phyloP scores from a whole-genome alignment of 2,888 invertebrate genomes.

The Halocaridina rubra region DNA sequence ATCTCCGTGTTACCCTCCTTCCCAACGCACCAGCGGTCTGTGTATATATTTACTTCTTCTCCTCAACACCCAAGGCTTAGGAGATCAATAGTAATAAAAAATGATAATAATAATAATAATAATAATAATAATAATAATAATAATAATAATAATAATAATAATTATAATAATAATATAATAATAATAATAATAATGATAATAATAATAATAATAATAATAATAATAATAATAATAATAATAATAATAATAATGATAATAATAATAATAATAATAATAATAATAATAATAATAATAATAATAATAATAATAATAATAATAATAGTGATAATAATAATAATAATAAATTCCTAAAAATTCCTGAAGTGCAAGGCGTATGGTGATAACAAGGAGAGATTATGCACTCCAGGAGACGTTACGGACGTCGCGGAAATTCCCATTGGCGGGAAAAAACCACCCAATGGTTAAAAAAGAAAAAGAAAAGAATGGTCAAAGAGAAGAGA shows the following conservation, averaged over 20 bases:
- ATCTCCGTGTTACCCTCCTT: no score
- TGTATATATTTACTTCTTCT: no score
- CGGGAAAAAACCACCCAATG: no score
- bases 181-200: conserved; percentile 2
- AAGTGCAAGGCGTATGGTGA: neutral
- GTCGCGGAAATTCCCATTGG: no score
- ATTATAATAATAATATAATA: neutral
- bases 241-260: neutral
- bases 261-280: neutral
- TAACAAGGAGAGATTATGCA: no score
- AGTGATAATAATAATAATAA: neutral
- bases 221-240: neutral
- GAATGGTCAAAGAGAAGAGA: no score
- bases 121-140: neutral
- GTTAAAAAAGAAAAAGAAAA: no score
- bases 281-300: neutral
- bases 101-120: neutral
- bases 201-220: neutral
- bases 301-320: conserved; percentile 1
- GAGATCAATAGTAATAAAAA: no score
- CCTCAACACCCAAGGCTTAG: no score
- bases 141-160: neutral
- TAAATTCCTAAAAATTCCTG: neutral
- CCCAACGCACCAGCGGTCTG: no score
- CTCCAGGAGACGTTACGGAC: no score